Conservation (phyloP, 1,140 invertebrate species). For the Lepidurus arcticus region DNA sequence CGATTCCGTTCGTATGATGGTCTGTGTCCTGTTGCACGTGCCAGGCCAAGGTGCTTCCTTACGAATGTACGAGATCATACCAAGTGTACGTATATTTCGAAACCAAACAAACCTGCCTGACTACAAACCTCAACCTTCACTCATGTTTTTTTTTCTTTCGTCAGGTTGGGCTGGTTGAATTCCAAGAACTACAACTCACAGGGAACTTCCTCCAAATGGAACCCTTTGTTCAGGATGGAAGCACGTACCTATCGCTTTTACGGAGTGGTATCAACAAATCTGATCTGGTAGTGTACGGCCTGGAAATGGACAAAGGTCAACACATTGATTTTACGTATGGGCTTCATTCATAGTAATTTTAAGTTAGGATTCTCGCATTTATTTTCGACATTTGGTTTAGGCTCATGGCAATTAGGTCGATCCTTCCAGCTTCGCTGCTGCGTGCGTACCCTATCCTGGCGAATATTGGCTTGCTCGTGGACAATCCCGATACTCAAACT, state of each 20-base stretch:
- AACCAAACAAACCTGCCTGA: background rate
- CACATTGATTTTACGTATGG: background rate
- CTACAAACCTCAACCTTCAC: too few relatives aligned
- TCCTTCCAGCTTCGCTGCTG: background rate
- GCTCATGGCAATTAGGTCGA: background rate
- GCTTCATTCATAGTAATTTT: background rate
- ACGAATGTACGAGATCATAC: background rate
- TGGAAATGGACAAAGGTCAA: background rate
- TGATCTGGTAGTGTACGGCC: background rate
- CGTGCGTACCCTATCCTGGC: background rate
- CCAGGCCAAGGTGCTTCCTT: background rate
- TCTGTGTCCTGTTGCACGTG: background rate
- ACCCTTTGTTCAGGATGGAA: background rate
- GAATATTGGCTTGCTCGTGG: background rate
- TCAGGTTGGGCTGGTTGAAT: conserved; percentile 1
- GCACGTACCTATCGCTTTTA: background rate
- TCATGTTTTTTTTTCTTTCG: background rate
- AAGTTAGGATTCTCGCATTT: background rate
- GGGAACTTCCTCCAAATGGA: background rate
- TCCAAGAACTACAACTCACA: background rate
- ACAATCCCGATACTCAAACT: background rate
- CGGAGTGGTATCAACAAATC: background rate
- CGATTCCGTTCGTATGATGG: background rate
- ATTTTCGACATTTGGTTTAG: background rate
- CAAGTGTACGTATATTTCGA: background rate